Conservation (phyloP, 2,113 vertebrate genomes). For the Toxostoma redivivum region DNA sequence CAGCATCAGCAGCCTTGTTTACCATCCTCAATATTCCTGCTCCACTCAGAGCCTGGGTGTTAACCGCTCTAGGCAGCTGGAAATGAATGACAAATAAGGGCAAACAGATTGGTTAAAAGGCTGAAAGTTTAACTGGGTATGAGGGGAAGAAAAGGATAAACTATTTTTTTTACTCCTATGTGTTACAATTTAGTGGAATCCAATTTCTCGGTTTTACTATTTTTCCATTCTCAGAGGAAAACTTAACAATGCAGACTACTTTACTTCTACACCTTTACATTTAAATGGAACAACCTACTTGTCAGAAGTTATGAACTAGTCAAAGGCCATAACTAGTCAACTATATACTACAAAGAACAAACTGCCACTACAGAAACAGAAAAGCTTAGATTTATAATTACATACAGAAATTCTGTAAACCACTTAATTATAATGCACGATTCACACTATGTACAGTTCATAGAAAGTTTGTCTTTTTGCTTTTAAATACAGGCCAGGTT, state of each 20-base stretch:
- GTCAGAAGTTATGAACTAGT: conserved; percentile 75
- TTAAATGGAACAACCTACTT: conserved; percentile 77
- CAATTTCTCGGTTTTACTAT: conserved; percentile 83
- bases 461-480: not conserved
- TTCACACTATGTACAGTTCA: not conserved
- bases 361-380: conserved; percentile 8
- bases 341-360: conserved; percentile 42
- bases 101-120: conserved; percentile 88
- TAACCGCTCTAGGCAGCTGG: no score
- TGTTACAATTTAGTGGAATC: conserved; percentile 78
- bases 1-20: no score
- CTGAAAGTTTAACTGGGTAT: conserved; percentile 77
- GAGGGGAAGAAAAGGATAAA: conserved; percentile 66
- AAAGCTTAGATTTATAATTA: not conserved
- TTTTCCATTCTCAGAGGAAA: conserved; percentile 78
- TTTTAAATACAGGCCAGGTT: not conserved
- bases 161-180: conserved; percentile 77
- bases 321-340: conserved; percentile 52
- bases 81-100: conserved; percentile 47
- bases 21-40: no score
- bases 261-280: conserved; percentile 79
- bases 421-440: not conserved
- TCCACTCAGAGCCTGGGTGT: no score
- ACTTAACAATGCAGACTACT: conserved; percentile 80
- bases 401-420: not conserved